phyloP scores from a whole-genome alignment of 2,888 invertebrate species.

The Willowsia nigromaculata region DNA sequence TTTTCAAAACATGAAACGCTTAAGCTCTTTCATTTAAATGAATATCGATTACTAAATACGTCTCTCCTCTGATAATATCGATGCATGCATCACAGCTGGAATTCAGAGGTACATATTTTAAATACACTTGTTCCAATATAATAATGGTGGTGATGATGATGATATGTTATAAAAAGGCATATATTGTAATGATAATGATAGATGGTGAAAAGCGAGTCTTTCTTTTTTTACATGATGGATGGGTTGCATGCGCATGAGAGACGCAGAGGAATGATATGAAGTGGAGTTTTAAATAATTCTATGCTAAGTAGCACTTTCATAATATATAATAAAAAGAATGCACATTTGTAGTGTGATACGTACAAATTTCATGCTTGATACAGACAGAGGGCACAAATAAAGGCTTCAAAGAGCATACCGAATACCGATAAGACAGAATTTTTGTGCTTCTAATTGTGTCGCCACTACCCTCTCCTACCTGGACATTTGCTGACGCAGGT shows the following conservation, averaged over 20 bases:
- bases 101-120: neutral
- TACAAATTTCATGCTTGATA: neutral
- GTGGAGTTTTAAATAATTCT: constrained; percentile 21
- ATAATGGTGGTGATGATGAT: neutral
- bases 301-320: neutral
- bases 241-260: neutral
- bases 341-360: neutral
- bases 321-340: neutral
- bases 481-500: neutral
- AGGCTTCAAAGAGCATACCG: neutral
- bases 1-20: neutral
- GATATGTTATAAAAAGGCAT: neutral
- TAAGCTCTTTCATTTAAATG: neutral
- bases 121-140: constrained; percentile 31
- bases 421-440: too few relatives aligned
- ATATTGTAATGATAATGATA: constrained; percentile 50
- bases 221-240: constrained; percentile 22
- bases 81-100: constrained; percentile 8
- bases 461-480: neutral
- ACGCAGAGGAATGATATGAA: neutral
- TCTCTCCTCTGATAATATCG: neutral
- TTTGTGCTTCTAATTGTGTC: neutral
- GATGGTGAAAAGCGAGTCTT: constrained; percentile 1
- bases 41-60: neutral
- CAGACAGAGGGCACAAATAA: neutral